Conservation (phyloP, 2,888 invertebrate species). For the Eurois occulta region DNA sequence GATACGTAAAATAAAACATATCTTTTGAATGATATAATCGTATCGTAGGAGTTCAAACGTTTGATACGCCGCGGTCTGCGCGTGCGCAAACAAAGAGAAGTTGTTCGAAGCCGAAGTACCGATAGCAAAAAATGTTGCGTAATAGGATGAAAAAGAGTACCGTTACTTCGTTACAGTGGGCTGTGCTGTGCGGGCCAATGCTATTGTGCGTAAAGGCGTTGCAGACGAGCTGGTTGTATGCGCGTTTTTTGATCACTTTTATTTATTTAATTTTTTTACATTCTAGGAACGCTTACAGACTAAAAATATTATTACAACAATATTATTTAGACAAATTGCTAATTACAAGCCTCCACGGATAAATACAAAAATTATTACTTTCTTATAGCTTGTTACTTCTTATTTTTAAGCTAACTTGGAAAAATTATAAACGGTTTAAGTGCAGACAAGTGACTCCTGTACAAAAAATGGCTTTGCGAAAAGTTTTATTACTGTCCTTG, state of each 20-base stretch:
- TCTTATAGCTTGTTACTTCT: no score
- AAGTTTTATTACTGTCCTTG: no score
- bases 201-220: constrained; percentile 43
- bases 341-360: no score
- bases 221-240: constrained; percentile 23
- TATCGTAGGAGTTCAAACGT: constrained; percentile 60
- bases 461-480: no score
- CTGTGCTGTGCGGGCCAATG: constrained; percentile 49
- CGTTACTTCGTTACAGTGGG: constrained; percentile 71
- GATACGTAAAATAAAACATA: constrained; percentile 35
- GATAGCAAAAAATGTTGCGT: constrained; percentile 81
- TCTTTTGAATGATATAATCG: constrained; percentile 54
- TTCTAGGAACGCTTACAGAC: no score
- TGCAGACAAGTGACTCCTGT: no score
- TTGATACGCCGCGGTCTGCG: constrained; percentile 55
- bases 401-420: no score
- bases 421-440: no score
- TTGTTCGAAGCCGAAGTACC: constrained; percentile 74
- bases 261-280: no score
- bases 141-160: constrained; percentile 72
- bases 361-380: no score
- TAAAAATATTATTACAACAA: no score
- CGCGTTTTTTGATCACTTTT: not conserved
- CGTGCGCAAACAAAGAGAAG: constrained; percentile 70
- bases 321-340: no score